A percentile compares a stretch with the other conserved stretches of the same genome.
These are phyloP conservation scores for Amphipyra tragopoginis DNA, from an alignment of 2,888 invertebrate species.

Conservation along the genomic window DNA sequence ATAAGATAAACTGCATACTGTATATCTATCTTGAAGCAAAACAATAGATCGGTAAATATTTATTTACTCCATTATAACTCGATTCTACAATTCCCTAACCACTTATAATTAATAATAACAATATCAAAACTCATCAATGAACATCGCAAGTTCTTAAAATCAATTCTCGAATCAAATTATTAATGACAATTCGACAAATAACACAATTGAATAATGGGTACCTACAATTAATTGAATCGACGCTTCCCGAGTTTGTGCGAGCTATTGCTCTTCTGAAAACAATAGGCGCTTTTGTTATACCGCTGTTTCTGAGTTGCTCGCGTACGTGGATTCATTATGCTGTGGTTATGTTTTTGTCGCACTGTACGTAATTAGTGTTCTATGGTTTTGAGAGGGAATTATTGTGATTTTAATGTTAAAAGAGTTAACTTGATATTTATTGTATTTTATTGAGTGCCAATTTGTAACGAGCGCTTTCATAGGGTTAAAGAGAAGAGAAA, in stretches of 20 bases:
- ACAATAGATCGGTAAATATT: no score
- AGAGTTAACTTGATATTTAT: neutral
- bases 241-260: constrained; percentile 39
- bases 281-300: constrained; percentile 46
- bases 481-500: no score
- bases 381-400: neutral
- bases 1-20: no score
- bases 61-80: no score
- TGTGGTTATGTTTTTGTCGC: constrained; percentile 23
- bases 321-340: constrained; percentile 26
- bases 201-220: constrained; percentile 41
- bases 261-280: constrained; percentile 42
- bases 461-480: no score
- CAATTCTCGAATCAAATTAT: constrained; percentile 44
- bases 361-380: constrained; percentile 18
- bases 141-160: constrained; percentile 26
- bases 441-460: neutral
- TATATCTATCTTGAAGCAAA: no score
- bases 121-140: constrained; percentile 11
- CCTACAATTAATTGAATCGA: constrained; percentile 52
- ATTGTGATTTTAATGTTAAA: neutral
- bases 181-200: constrained; percentile 30
- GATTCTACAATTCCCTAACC: neutral
- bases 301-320: constrained; percentile 27
- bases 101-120: constrained; percentile 10